Evolutionary conservation across 2,797 vertebrate species (phyloP).

Genomic region (Triplophysa bombifrons): DNA sequence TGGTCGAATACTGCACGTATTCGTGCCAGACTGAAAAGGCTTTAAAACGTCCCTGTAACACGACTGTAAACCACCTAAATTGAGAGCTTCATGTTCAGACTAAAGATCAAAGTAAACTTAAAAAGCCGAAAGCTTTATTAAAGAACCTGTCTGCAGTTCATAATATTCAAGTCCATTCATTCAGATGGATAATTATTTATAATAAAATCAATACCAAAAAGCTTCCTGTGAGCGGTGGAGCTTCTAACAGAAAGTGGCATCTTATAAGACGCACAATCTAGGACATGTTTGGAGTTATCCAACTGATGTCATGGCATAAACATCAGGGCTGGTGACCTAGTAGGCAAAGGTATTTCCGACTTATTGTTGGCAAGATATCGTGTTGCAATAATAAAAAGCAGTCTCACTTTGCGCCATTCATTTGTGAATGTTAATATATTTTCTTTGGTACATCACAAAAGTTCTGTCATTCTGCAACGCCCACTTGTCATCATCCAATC

Average conservation of each 20-base stretch:
- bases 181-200: not conserved
- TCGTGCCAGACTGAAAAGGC: not conserved
- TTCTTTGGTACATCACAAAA: too few species aligned
- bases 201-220: not conserved
- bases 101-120: too few species aligned
- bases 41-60: not conserved
- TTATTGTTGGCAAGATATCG: too few species aligned
- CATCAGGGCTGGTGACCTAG: slow-evolving; percentile 30
- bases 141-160: not conserved
- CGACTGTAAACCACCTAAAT: not conserved
- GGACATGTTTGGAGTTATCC: slow-evolving; percentile 5
- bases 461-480: too few species aligned
- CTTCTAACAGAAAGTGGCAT: slow-evolving; percentile 10
- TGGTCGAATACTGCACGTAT: too few species aligned
- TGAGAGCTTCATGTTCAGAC: not conserved
- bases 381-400: too few species aligned
- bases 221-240: not conserved
- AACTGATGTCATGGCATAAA: slow-evolving; percentile 35
- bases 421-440: too few species aligned
- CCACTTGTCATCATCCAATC: too few species aligned
- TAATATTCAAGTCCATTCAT: not conserved
- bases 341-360: not conserved
- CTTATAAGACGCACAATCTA: not conserved
- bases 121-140: not conserved
- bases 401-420: too few species aligned